Conservation (phyloP, 30 jellyfish, hydroid and myxozoan genomes). For the Aurelia aurita complex sp. Pacific region DNA sequence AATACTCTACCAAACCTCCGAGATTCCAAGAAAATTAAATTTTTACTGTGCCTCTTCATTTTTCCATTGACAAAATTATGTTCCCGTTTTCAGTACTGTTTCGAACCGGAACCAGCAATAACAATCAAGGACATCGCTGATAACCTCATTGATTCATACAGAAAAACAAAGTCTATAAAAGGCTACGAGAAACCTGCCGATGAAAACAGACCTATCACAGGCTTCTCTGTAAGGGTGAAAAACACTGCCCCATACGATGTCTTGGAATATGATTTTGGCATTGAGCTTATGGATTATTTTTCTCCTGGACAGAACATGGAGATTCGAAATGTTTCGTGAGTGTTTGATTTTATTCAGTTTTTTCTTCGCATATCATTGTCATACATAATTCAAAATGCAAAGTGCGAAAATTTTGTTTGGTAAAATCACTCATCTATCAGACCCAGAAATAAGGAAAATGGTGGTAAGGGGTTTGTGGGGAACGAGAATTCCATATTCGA, state of each 20-base stretch:
- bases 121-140: conserved; percentile 87
- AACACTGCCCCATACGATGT: conserved; percentile 55
- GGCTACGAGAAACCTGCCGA: conserved; percentile 78
- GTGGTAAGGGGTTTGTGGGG: too few relatives aligned
- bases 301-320: conserved; percentile 74
- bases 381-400: too few relatives aligned
- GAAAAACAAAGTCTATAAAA: conserved; percentile 33
- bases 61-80: too few relatives aligned
- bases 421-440: too few relatives aligned
- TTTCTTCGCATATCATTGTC: too few relatives aligned
- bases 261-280: conserved; percentile 91
- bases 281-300: conserved; percentile 51
- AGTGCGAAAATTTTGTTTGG: too few relatives aligned
- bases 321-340: conserved; percentile 85
- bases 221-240: conserved; percentile 77
- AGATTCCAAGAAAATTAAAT: too few relatives aligned
- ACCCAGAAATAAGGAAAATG: too few relatives aligned
- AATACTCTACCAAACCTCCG: too few relatives aligned
- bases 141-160: conserved; percentile 69
- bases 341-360: not conserved
- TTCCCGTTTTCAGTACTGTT: conserved; percentile 74
- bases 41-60: too few relatives aligned
- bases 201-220: conserved; percentile 76
- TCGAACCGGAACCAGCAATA: conserved; percentile 91
- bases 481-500: too few relatives aligned